Conservation (phyloP, 2,113 vertebrate species). For the Delphinapterus leucas region DNA sequence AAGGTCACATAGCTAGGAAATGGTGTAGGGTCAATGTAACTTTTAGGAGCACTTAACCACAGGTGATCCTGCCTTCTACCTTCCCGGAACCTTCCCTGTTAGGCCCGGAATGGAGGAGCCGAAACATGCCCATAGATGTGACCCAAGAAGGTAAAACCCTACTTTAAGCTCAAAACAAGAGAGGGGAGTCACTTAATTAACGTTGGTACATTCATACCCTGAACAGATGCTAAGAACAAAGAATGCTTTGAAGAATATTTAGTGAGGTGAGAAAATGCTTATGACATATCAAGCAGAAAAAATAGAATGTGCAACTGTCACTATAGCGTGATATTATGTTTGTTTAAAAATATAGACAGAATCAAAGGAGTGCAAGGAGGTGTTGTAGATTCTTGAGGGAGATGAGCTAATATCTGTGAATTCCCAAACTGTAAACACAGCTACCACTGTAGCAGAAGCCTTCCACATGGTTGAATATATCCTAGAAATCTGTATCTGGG, state of each 20-base stretch:
- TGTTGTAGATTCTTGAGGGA: not conserved
- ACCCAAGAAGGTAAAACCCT: not conserved
- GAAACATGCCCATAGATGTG: not conserved
- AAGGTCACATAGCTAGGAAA: not conserved
- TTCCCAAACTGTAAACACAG: not conserved
- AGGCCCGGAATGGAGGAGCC: not conserved
- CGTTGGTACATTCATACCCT: not conserved
- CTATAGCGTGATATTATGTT: not conserved
- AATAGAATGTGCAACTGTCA: not conserved
- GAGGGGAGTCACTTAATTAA: not conserved
- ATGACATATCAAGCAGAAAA: not conserved
- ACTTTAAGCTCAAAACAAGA: not conserved
- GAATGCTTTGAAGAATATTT: not conserved
- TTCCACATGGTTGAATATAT: not conserved
- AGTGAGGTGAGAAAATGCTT: constrained; percentile 18
- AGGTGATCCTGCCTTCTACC: not conserved
- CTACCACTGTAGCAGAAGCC: not conserved
- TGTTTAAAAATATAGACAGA: constrained; percentile 40
- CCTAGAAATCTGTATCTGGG: not conserved
- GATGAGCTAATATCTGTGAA: not conserved
- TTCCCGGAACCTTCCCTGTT: not conserved
- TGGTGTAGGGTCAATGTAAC: not conserved
- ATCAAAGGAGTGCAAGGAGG: not conserved
- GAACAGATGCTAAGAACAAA: not conserved
- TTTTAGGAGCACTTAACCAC: not conserved